Evolutionary conservation across 2,113 vertebrate species (phyloP), one percentile per base, ranked within the genome.

Genomic region (Melanerpes aurifrons): DNA sequence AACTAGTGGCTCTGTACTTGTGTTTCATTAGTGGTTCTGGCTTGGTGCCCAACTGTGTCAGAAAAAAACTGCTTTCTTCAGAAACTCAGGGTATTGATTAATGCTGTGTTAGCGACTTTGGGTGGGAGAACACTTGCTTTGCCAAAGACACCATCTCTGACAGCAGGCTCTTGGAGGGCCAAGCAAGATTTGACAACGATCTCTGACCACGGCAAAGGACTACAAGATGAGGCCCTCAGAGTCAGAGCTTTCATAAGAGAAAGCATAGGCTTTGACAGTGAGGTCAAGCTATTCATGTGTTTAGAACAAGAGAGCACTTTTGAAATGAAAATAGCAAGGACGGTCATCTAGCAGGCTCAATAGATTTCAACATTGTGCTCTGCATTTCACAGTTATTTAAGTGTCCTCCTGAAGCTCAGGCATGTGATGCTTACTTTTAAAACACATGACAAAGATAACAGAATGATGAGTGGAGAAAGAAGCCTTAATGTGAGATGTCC

Each of bases 21-120:
- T 84, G 32, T 95, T 94, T 92, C 82, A 87, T 95, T 92, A 92
- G 54, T 72, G 21, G 20, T 72, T 82, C 93, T 95, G 92, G 89
- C 80, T 85, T 95, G 62, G 40, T 94, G 78, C 71, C 87, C 87
- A 94, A 77, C 73, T 87, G 82, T 80, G 67, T 86, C 66, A 94
- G 84, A 53, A 86, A 76, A 86, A 87, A 86, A 32, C 1, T 0
- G 25, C 68, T 92, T 95, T 75, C 69, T 89, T 72, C 70, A 78
- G 81, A 95, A 96, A 88, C 54, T 68, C 50, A 54, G 72, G 31
- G 19, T 94, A 75, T 90, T 92, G 69, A 86, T 91, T 96, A 95
- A 93, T 91, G 72, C 75, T 90, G 29, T 83, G 37, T 94, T 87
- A 96, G 80, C 56, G 12, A 83, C 72, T 80, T 95, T 82, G 87